These are phyloP conservation scores for Drosophila pegasa DNA, from an alignment of 2,888 invertebrate genomes.

Conservation along the genomic window DNA sequence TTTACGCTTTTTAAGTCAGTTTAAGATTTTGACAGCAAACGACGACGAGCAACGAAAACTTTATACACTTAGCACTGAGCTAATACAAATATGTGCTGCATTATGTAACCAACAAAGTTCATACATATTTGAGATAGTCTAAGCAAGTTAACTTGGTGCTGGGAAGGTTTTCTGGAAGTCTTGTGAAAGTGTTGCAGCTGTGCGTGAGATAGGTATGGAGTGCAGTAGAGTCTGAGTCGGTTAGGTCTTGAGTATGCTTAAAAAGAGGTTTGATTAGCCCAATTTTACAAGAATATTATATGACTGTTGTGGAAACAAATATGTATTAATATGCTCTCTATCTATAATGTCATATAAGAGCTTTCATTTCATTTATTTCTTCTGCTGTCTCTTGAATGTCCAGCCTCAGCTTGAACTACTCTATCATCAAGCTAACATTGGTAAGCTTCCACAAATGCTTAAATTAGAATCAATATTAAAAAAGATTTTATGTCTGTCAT, in stretches of 20 bases:
- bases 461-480: neutral
- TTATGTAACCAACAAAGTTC: neutral
- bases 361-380: neutral
- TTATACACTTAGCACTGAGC: neutral
- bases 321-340: neutral
- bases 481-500: neutral
- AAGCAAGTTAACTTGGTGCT: neutral
- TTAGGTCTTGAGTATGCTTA: neutral
- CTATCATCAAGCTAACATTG: neutral
- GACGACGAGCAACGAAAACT: conserved; percentile 41
- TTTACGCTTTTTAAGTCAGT: conserved; percentile 77
- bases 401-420: neutral
- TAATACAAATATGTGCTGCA: neutral
- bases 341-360: too few species aligned
- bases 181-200: neutral
- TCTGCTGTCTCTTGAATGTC: neutral
- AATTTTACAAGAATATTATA: too few species aligned
- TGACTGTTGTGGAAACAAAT: too few species aligned
- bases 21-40: conserved; percentile 73
- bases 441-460: too few species aligned
- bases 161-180: neutral
- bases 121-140: neutral
- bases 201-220: too few species aligned
- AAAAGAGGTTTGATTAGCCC: neutral
- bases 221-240: neutral